These are phyloP conservation scores for Callorhinus ursinus DNA, from an alignment of 2,113 vertebrate genomes.

Conservation along the genomic window DNA sequence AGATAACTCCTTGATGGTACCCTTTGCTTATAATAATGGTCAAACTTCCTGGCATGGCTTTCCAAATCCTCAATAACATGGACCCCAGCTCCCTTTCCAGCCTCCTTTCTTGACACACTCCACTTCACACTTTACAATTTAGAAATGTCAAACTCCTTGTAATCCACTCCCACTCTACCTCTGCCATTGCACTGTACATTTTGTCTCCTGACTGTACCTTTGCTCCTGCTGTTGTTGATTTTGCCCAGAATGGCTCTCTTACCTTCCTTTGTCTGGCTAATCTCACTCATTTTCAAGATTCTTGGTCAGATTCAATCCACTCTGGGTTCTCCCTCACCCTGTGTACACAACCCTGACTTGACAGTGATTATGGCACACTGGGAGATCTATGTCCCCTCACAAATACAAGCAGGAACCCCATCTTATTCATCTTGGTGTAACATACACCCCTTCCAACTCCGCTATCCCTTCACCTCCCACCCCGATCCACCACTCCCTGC, in stretches of 20 bases:
- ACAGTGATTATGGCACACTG: not conserved
- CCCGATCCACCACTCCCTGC: not conserved
- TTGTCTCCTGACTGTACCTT: not conserved
- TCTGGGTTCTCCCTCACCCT: not conserved
- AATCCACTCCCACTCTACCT: not conserved
- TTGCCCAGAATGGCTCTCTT: not conserved
- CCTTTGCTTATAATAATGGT: not conserved
- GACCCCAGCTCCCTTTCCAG: not conserved
- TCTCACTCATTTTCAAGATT: constrained; percentile 29
- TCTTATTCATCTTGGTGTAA: not conserved
- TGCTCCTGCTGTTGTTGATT: not conserved
- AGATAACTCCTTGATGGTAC: not conserved
- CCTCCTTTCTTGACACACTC: not conserved
- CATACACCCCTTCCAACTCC: not conserved
- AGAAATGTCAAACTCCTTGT: not conserved
- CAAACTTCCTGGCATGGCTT: not conserved
- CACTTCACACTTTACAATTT: not conserved
- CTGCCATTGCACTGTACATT: not conserved
- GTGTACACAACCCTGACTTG: not conserved
- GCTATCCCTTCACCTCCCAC: not conserved
- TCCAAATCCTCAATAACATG: not conserved
- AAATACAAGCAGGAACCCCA: not conserved
- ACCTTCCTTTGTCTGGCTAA: not conserved
- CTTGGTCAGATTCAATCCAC: not conserved
- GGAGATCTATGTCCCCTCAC: not conserved